Conservation (phyloP, 2,888 invertebrate species). For the Parnassius mnemosyne region DNA sequence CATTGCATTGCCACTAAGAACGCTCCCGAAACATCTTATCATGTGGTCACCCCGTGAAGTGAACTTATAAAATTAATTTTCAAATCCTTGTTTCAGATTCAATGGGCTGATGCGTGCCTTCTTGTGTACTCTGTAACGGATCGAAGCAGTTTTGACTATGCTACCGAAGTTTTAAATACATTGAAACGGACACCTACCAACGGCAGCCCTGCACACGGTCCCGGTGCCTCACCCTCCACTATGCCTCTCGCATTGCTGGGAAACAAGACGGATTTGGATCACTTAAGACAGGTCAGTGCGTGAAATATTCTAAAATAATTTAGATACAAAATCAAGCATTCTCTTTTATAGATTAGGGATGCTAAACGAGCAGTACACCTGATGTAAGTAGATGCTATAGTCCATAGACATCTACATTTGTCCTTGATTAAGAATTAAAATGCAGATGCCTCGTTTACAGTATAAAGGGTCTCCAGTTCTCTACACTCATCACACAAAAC, state of each 20-base stretch:
- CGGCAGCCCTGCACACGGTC: constrained; percentile 80
- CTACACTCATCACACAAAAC: too few species aligned
- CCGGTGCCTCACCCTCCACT: constrained; percentile 69
- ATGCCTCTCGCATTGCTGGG: constrained; percentile 85
- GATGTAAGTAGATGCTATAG: too few species aligned
- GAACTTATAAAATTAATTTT: neutral
- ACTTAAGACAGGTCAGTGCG: constrained; percentile 84
- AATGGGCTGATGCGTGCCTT: constrained; percentile 89
- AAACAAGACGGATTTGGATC: constrained; percentile 90
- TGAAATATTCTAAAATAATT: too few species aligned
- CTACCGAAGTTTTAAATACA: constrained; percentile 81
- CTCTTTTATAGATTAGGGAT: too few species aligned
- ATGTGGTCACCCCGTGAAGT: neutral
- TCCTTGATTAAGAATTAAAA: too few species aligned
- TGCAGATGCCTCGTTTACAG: too few species aligned
- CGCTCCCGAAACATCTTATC: neutral
- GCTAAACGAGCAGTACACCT: too few species aligned
- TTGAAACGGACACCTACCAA: constrained; percentile 79
- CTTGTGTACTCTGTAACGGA: constrained; percentile 89
- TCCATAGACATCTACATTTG: too few species aligned
- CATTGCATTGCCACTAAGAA: too few species aligned
- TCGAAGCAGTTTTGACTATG: constrained; percentile 85
- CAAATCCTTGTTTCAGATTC: constrained; percentile 73
- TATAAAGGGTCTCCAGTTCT: too few species aligned
- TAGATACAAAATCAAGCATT: too few species aligned